Base-by-base conservation (phyloP, 2,888 invertebrate genomes). In the Epinotia brunnichana region DNA sequence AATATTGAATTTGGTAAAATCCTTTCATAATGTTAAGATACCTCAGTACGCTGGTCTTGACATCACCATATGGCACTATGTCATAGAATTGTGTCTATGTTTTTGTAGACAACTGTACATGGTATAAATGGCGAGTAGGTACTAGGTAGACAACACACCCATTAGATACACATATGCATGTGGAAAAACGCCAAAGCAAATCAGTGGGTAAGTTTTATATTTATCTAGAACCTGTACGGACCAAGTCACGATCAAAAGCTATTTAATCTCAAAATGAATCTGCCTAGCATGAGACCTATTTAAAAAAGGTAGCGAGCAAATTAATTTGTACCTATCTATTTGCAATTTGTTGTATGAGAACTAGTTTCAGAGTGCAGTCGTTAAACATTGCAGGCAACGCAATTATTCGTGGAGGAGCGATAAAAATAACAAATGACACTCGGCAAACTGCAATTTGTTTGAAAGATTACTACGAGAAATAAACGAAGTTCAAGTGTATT, bases 401-500 rank as follows among this genome's bases (percentile, higher is more conserved):
- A 81, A 83, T 85, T 82, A 82, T 81, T 83, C 77, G 63, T 76
- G 71, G 44, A 79, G 72, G 72, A 57, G 71, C 78, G 85, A 84
- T 85, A 82, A 80, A 78, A 81, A 80, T 81, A 82, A 86, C 82
- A 80, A 79, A 87, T 84, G 83, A 77, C 76, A 74, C 76, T 72
- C 74, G 74, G 79, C 70, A 78, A 77, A 81, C 80, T 81, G 85
- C 83, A 83, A 88, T 88, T 87, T 84, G 84, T 85, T 82, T 80
- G 71, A 72, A 72, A 80, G 85, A 85, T 84, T 82, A 78, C 80
- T 78, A 80, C 80, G 77, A 80, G 77, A 80, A 83, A 82, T 78
- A 78, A 78, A 80, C 78, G 77, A 77, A 78, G 74, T 76, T 74
- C 77, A 75, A 80, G 75, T 76, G 70, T 80, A 85, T 85, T 84